A percentile compares a stretch with the other conserved stretches of the same genome.
Evolutionary conservation across 2,797 vertebrate species (phyloP).

Genomic region (Macropus fuliginosus): DNA sequence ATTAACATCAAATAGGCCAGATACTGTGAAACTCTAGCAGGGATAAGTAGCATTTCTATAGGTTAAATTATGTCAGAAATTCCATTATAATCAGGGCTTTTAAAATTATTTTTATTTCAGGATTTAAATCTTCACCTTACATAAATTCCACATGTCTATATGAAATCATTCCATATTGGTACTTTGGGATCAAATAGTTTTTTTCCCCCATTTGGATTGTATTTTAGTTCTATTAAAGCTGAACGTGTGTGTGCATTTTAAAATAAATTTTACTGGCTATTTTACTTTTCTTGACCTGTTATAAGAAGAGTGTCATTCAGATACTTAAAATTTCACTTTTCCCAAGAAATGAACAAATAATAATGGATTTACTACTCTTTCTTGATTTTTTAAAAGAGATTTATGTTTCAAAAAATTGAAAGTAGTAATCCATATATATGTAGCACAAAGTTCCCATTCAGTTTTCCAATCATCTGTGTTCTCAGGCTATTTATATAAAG

Average conservation of each 20-base stretch:
- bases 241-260: constrained; percentile 74
- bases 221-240: constrained; percentile 65
- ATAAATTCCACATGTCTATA: background rate
- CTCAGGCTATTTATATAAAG: background rate
- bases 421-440: background rate
- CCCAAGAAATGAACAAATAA: background rate
- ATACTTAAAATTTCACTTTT: background rate
- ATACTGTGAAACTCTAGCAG: background rate
- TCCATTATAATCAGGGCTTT: background rate
- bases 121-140: constrained; percentile 3
- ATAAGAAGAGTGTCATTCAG: background rate
- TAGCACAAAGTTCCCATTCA: background rate
- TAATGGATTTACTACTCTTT: background rate
- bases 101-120: background rate
- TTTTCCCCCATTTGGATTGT: constrained; percentile 59
- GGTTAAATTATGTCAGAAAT: background rate
- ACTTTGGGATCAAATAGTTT: constrained; percentile 51
- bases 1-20: background rate
- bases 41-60: background rate
- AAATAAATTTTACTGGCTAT: constrained; percentile 77
- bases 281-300: background rate
- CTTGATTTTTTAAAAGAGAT: background rate
- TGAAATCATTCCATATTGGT: constrained; percentile 7
- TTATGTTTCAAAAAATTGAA: background rate
- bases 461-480: fast-evolving